A percentile compares a stretch with the other conserved stretches of the same genome.
These are phyloP conservation scores for Proteles cristata DNA, from an alignment of 2,113 vertebrate species.

Conservation along the genomic window DNA sequence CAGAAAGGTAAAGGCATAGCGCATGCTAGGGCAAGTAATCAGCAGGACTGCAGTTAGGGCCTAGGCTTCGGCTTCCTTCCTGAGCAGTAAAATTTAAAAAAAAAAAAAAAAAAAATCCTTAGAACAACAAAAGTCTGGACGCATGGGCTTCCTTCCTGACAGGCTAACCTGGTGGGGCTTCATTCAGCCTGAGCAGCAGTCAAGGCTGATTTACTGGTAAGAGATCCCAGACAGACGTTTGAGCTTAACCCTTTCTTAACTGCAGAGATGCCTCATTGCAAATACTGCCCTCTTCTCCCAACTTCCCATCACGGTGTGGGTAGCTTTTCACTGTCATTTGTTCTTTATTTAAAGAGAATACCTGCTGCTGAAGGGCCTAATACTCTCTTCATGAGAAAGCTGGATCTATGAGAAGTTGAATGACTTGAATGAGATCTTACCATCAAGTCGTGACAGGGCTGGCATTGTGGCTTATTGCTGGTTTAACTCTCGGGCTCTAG, in stretches of 20 bases:
- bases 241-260: conserved; percentile 85
- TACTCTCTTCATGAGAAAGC: background rate
- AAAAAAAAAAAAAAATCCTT: conserved; percentile 87
- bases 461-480: background rate
- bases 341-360: background rate
- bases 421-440: conserved; percentile 3
- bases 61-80: conserved; percentile 91
- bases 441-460: background rate
- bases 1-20: conserved; percentile 84
- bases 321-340: background rate
- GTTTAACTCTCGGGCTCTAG: background rate
- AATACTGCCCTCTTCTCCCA: background rate
- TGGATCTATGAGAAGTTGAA: background rate
- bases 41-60: conserved; percentile 81
- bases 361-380: background rate
- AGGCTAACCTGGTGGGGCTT: conserved; percentile 87
- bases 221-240: conserved; percentile 77
- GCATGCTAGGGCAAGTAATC: conserved; percentile 86
- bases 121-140: conserved; percentile 91
- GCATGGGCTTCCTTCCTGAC: conserved; percentile 93
- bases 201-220: conserved; percentile 81
- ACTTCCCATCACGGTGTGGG: background rate
- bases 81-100: conserved; percentile 89
- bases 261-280: background rate
- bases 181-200: conserved; percentile 85